phyloP scores from a whole-genome alignment of 2,888 invertebrate species.

The Andrena flavipes region DNA sequence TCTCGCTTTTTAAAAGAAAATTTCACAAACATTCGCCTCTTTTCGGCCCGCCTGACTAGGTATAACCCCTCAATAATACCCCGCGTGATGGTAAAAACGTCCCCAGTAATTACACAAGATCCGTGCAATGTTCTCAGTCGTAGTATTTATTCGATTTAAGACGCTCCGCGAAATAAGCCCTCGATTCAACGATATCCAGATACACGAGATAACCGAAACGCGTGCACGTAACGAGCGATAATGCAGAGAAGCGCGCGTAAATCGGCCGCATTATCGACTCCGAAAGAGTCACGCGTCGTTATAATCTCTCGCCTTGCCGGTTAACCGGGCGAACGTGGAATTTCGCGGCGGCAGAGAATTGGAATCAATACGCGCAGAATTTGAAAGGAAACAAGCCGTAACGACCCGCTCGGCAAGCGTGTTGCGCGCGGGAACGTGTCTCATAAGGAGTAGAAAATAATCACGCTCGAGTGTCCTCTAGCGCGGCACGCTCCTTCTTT shows the following conservation, averaged over 20 bases:
- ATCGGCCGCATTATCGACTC: constrained; percentile 21
- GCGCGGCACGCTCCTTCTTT: neutral
- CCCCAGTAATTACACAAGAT: neutral
- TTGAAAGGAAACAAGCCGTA: constrained; percentile 35
- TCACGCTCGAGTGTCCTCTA: constrained; percentile 50
- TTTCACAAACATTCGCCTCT: too few species aligned
- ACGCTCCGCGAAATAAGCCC: neutral
- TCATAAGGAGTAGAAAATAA: constrained; percentile 49
- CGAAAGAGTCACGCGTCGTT: constrained; percentile 34
- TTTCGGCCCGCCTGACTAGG: too few species aligned
- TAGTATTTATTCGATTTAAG: neutral
- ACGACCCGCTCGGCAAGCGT: constrained; percentile 25
- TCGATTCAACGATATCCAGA: neutral
- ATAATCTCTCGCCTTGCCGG: constrained; percentile 22
- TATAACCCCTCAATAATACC: too few species aligned
- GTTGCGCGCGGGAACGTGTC: constrained; percentile 10
- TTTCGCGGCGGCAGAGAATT: neutral
- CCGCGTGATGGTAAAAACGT: neutral
- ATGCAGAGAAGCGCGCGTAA: constrained; percentile 23
- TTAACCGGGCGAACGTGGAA: neutral
- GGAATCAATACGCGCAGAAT: neutral
- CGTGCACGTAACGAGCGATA: constrained; percentile 16
- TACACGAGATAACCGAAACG: constrained; percentile 7
- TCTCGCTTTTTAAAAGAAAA: too few species aligned
- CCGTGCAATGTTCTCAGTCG: neutral